These are phyloP conservation scores for Eupeodes luniger DNA, from an alignment of 2,888 invertebrate species.

Conservation along the genomic window DNA sequence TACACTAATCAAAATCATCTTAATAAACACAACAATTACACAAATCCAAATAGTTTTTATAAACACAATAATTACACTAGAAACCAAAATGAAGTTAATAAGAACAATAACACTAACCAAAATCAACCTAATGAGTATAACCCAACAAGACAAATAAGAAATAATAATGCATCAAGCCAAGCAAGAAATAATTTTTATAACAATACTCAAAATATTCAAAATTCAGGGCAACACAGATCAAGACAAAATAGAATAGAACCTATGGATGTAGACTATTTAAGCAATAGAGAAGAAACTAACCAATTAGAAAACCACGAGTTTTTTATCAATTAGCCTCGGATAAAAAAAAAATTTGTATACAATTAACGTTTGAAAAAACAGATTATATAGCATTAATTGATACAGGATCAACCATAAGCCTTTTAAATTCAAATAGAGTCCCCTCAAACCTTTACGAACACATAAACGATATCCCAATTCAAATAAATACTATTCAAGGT, in stretches of 20 bases:
- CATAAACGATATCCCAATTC: no score
- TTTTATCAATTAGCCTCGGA: conserved; percentile 3
- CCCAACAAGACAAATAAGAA: conserved; percentile 21
- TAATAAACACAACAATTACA: no score
- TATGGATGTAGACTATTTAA: not conserved
- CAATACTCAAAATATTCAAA: not conserved
- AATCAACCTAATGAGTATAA: conserved; percentile 11
- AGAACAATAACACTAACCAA: conserved; percentile 5
- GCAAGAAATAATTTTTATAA: not conserved
- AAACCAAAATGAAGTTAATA: not conserved
- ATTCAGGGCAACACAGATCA: conserved; percentile 15
- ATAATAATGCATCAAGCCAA: conserved; percentile 12
- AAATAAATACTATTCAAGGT: no score
- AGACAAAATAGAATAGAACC: conserved; percentile 7
- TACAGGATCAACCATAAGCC: no score
- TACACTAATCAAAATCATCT: no score
- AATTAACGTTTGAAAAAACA: no score
- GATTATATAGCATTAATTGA: no score
- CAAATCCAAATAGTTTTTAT: not conserved
- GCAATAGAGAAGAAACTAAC: not conserved
- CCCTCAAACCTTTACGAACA: no score
- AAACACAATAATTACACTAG: not conserved
- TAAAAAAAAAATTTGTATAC: no score
- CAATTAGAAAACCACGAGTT: not conserved
- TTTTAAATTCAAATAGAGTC: no score